phyloP scores from a whole-genome alignment of 2,888 invertebrate genomes.

The Imbricaverruca yamaguchii region DNA sequence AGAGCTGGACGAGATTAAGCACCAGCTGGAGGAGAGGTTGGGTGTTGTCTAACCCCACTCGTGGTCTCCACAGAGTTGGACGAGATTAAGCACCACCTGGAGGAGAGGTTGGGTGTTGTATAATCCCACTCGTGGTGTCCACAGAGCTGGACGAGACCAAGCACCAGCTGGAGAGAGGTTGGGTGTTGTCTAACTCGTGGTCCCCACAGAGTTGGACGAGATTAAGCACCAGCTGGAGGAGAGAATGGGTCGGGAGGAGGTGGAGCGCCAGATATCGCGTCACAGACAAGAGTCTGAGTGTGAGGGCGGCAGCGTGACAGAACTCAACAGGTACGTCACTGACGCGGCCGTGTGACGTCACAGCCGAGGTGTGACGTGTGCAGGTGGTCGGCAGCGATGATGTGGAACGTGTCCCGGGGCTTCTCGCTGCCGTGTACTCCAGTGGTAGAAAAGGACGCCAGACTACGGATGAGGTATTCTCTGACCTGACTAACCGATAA shows the following conservation, averaged over 20 bases:
- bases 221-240: slow-evolving; percentile 66
- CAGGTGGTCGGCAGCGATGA: too few relatives aligned
- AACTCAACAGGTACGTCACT: background rate
- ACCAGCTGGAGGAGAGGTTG: background rate
- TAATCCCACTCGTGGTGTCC: background rate
- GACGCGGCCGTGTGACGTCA: too few relatives aligned
- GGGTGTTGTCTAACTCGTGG: slow-evolving; percentile 38
- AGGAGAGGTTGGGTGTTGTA: slow-evolving; percentile 51
- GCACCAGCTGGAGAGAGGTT: slow-evolving; percentile 62
- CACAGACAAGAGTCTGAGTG: background rate
- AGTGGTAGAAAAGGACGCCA: too few relatives aligned
- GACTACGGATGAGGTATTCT: too few relatives aligned
- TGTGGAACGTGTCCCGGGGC: too few relatives aligned
- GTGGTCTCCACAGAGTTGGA: slow-evolving; percentile 47
- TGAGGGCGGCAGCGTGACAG: background rate
- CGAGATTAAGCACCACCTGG: slow-evolving; percentile 67
- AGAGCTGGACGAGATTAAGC: too few relatives aligned
- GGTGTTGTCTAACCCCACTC: background rate
- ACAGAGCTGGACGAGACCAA: slow-evolving; percentile 61
- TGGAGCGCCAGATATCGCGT: slow-evolving; percentile 57
- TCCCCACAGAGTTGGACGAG: slow-evolving; percentile 52
- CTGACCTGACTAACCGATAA: too few relatives aligned
- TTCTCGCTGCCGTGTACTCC: too few relatives aligned
- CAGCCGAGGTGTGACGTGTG: too few relatives aligned
- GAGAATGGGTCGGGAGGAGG: slow-evolving; percentile 57